phyloP scores from a whole-genome alignment of 2,888 invertebrate species.

The Melinaea menophilus region DNA sequence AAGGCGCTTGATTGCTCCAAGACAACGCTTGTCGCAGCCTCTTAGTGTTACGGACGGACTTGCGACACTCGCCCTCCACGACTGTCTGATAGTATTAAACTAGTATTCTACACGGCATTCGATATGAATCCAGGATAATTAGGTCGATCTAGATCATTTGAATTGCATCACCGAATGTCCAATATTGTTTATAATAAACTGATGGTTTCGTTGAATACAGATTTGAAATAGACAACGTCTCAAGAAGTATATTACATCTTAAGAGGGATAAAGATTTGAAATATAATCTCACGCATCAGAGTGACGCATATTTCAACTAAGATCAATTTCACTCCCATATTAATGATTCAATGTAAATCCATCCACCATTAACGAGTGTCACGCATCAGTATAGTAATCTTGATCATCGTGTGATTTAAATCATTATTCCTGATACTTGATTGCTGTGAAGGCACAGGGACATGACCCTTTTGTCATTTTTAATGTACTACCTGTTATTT shows the following conservation, averaged over 20 bases:
- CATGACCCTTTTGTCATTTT: background rate
- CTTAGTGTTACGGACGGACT: background rate
- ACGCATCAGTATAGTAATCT: constrained; percentile 21
- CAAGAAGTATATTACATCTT: too few species aligned
- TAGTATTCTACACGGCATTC: constrained; percentile 8
- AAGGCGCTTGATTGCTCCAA: constrained; percentile 2
- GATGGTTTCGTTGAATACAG: too few species aligned
- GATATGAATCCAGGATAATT: constrained; percentile 20
- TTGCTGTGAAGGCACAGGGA: constrained; percentile 10
- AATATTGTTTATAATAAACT: constrained; percentile 2
- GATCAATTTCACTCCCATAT: too few species aligned
- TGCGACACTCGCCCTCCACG: constrained; percentile 14
- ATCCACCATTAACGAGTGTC: constrained; percentile 20
- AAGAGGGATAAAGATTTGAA: too few species aligned
- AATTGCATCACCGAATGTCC: constrained; percentile 15
- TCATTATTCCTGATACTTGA: constrained; percentile 20
- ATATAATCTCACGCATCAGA: too few species aligned
- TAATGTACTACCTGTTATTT: background rate
- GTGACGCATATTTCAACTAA: too few species aligned
- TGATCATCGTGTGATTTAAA: constrained; percentile 24
- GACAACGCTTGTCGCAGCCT: constrained; percentile 5
- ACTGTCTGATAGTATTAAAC: constrained; percentile 18
- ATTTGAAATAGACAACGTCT: too few species aligned
- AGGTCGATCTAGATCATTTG: constrained; percentile 13
- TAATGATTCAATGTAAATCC: too few species aligned